Conservation (phyloP, 1,140 invertebrate species). For the Euglossa dilemma region DNA sequence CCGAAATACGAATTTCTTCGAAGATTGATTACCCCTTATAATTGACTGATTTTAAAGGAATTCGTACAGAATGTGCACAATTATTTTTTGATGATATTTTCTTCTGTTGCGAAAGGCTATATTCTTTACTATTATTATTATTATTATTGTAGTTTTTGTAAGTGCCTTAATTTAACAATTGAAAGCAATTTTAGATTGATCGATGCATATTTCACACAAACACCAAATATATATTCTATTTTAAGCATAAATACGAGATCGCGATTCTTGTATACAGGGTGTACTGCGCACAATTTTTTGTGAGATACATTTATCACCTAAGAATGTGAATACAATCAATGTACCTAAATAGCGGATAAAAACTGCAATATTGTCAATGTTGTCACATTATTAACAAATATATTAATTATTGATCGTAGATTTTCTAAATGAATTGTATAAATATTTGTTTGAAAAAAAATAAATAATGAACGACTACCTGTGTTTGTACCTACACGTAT, state of each 20-base stretch:
- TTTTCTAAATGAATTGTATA: constrained; percentile 22
- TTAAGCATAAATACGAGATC: neutral
- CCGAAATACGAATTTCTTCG: neutral
- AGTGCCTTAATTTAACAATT: constrained; percentile 45
- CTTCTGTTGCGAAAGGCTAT: neutral
- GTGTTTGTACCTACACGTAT: neutral
- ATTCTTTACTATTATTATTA: constrained; percentile 3
- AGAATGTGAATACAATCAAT: neutral
- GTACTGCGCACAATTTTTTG: constrained; percentile 28
- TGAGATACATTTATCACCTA: constrained; percentile 10
- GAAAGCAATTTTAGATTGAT: constrained; percentile 21
- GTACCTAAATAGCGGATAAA: neutral
- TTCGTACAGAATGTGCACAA: neutral
- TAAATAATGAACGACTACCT: constrained; percentile 8
- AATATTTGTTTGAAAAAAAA: neutral
- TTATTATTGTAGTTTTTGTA: constrained; percentile 10
- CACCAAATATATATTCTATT: constrained; percentile 2
- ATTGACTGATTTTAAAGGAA: neutral
- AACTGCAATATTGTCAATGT: constrained; percentile 13
- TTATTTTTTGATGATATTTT: neutral
- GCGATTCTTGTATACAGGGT: constrained; percentile 19
- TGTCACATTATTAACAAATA: neutral
- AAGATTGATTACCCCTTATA: neutral
- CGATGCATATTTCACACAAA: neutral
- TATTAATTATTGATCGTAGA: constrained; percentile 9